Conservation (phyloP, 2,113 vertebrate genomes). For the Austrofundulus limnaeus region DNA sequence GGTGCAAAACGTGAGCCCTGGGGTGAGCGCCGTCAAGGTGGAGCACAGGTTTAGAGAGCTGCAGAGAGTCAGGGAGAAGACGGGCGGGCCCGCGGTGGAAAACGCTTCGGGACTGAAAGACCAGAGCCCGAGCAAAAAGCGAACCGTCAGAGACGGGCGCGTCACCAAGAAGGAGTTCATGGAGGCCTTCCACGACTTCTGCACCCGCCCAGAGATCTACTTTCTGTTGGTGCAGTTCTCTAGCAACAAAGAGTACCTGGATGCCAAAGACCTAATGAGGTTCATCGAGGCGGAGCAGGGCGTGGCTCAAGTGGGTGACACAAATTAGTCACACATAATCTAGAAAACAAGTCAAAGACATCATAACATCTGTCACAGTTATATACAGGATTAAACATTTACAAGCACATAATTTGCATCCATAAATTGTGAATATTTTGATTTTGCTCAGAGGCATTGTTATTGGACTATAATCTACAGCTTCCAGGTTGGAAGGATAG, state of each 20-base stretch:
- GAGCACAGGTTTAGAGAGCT: constrained; percentile 93
- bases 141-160: constrained; percentile 12
- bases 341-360: constrained; percentile 1
- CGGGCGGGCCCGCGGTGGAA: constrained; percentile 45
- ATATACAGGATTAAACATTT: too few relatives aligned
- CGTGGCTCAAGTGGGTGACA: constrained; percentile 84
- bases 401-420: too few relatives aligned
- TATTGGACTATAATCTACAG: neutral
- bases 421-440: too few relatives aligned
- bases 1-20: constrained; percentile 88
- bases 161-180: constrained; percentile 89
- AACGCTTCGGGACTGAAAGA: constrained; percentile 44
- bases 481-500: neutral
- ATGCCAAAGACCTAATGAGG: constrained; percentile 93
- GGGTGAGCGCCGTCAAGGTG: constrained; percentile 86
- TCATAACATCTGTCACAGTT: neutral
- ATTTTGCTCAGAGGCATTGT: neutral
- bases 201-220: constrained; percentile 96
- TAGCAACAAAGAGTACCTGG: constrained; percentile 96
- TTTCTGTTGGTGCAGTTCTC: constrained; percentile 97
- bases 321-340: neutral
- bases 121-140: constrained; percentile 30
- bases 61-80: constrained; percentile 86
- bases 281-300: constrained; percentile 97
- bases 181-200: constrained; percentile 93